Conservation (phyloP, 2,888 invertebrate genomes). For the Scrobipalpa atriplicella region DNA sequence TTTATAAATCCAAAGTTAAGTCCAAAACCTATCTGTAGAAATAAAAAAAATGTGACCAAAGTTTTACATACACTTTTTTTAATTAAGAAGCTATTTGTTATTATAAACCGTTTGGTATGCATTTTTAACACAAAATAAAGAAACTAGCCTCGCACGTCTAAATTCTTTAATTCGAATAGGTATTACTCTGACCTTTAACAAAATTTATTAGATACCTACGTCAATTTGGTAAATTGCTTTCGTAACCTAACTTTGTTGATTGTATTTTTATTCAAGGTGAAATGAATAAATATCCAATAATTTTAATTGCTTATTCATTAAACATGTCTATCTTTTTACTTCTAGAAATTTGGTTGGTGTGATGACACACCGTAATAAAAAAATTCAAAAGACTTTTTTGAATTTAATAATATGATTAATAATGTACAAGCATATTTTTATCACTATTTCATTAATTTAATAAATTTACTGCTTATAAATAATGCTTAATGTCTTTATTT, state of each 20-base stretch:
- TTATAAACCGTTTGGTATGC: not conserved
- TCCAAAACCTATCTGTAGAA: not conserved
- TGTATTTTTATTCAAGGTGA: not conserved
- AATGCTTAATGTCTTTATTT: too few species aligned
- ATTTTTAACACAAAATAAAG: not conserved
- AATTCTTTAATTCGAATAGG: not conserved
- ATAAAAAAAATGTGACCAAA: not conserved
- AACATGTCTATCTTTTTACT: too few species aligned
- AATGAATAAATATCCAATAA: not conserved
- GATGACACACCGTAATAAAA: too few species aligned
- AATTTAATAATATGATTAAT: too few species aligned
- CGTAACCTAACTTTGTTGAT: not conserved
- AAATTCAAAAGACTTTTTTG: too few species aligned
- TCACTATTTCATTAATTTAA: too few species aligned
- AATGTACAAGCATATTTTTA: too few species aligned
- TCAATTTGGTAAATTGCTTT: conserved; percentile 1
- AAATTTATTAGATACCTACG: not conserved
- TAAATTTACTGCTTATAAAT: too few species aligned
- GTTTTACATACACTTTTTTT: not conserved
- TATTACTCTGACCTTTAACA: not conserved
- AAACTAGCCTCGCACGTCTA: not conserved
- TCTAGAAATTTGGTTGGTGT: too few species aligned
- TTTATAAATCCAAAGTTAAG: not conserved
- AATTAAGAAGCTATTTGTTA: not conserved
- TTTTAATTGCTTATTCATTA: too few species aligned